Conservation (phyloP, 2,888 invertebrate species). For the Drosophila fungiperda region DNA sequence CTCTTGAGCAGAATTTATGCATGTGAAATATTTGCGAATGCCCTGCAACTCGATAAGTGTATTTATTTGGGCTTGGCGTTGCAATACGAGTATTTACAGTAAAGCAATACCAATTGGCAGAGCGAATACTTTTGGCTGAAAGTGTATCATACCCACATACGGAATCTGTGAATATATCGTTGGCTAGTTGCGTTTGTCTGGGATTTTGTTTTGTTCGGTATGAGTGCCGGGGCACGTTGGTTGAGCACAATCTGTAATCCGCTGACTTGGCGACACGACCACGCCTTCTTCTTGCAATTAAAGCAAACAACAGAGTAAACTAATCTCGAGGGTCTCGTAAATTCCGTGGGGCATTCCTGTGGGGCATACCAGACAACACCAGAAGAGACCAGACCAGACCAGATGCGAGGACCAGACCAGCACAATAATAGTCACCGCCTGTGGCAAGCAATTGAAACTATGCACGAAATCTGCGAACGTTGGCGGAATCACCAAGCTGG, state of each 20-base stretch:
- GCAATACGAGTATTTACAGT: conserved; percentile 63
- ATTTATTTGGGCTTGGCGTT: conserved; percentile 68
- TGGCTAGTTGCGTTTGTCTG: conserved; percentile 26
- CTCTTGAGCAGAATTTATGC: conserved; percentile 66
- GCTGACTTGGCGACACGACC: conserved; percentile 73
- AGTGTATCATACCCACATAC: conserved; percentile 27
- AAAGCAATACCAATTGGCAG: conserved; percentile 63
- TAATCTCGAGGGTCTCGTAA: conserved; percentile 79
- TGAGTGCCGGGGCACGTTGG: background rate
- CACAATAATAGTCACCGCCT: conserved; percentile 36
- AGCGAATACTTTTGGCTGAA: conserved; percentile 16
- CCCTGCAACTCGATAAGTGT: conserved; percentile 70
- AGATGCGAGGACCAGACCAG: conserved; percentile 19
- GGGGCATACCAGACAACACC: conserved; percentile 35
- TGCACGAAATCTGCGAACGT: conserved; percentile 74
- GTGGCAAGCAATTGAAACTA: conserved; percentile 69
- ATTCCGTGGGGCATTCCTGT: conserved; percentile 72
- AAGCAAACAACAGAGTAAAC: conserved; percentile 74
- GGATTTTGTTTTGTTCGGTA: conserved; percentile 11
- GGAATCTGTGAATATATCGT: conserved; percentile 43
- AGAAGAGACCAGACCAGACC: conserved; percentile 15
- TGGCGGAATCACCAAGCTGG: conserved; percentile 72
- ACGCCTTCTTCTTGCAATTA: conserved; percentile 74
- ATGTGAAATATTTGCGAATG: conserved; percentile 68
- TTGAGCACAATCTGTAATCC: conserved; percentile 44